Evolutionary conservation across 2,113 vertebrate genomes (phyloP).

Genomic region (Maccullochella peelii): DNA sequence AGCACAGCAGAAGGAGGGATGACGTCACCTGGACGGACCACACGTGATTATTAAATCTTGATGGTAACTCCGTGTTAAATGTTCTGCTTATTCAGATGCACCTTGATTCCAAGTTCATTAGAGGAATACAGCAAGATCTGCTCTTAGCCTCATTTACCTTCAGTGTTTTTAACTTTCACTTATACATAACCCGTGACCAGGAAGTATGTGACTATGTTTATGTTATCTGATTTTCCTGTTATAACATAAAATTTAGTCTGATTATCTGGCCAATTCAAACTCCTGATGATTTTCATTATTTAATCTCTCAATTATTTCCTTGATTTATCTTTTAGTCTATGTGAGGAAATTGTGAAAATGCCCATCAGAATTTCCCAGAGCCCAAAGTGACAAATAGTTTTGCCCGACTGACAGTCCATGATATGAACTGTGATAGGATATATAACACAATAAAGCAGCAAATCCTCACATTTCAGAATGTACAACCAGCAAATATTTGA

Average conservation of each 20-base stretch:
- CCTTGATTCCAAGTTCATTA: no score
- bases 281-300: neutral
- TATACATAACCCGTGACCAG: neutral
- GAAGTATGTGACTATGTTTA: neutral
- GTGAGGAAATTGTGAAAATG: no score
- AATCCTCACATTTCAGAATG: no score
- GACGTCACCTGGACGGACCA: conserved; percentile 82
- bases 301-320: neutral
- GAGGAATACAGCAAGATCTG: neutral
- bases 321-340: neutral
- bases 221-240: neutral
- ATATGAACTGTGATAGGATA: no score
- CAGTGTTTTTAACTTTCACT: neutral
- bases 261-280: neutral
- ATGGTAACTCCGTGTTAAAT: neutral
- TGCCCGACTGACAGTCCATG: no score
- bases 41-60: neutral
- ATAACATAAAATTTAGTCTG: neutral
- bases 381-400: no score
- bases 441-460: no score
- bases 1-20: conserved; percentile 93
- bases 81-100: neutral
- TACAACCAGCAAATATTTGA: no score
- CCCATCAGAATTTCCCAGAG: no score
- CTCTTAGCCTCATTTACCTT: neutral